Conservation (phyloP, 2,888 invertebrate genomes). For the Calliphora vomitoria region DNA sequence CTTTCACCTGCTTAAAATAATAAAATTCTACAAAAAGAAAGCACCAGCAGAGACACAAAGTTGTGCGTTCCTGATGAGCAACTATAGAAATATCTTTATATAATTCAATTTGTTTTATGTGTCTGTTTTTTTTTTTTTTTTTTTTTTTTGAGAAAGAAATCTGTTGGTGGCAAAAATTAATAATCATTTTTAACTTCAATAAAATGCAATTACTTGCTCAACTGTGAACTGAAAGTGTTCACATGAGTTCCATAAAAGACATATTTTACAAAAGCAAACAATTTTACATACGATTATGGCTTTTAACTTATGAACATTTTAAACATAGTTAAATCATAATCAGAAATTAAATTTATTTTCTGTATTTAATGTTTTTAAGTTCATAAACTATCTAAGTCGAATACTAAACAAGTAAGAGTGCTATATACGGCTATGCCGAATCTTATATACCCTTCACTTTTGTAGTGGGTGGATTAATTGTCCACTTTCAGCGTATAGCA, state of each 20-base stretch:
- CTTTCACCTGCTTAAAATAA: constrained; percentile 42
- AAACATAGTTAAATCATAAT: too few species aligned
- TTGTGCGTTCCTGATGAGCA: constrained; percentile 6
- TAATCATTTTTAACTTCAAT: constrained; percentile 28
- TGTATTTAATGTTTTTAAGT: too few species aligned
- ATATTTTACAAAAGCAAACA: background rate
- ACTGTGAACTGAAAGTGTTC: background rate
- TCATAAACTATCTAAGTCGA: too few species aligned
- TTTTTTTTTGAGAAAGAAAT: background rate
- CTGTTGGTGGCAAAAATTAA: constrained; percentile 46
- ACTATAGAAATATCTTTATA: constrained; percentile 45
- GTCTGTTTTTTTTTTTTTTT: too few species aligned
- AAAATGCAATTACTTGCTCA: constrained; percentile 29
- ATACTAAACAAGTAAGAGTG: too few species aligned
- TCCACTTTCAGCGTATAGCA: too few species aligned
- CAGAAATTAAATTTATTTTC: too few species aligned
- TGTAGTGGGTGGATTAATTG: too few species aligned
- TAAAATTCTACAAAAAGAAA: constrained; percentile 2
- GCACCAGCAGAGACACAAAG: constrained; percentile 6
- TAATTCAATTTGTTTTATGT: constrained; percentile 35
- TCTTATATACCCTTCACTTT: too few species aligned
- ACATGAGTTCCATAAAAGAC: background rate
- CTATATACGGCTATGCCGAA: too few species aligned
- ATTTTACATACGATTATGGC: too few species aligned
- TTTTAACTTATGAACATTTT: too few species aligned